These are phyloP conservation scores for Glaucidium brasilianum DNA, from an alignment of 2,113 vertebrate species.

Conservation along the genomic window DNA sequence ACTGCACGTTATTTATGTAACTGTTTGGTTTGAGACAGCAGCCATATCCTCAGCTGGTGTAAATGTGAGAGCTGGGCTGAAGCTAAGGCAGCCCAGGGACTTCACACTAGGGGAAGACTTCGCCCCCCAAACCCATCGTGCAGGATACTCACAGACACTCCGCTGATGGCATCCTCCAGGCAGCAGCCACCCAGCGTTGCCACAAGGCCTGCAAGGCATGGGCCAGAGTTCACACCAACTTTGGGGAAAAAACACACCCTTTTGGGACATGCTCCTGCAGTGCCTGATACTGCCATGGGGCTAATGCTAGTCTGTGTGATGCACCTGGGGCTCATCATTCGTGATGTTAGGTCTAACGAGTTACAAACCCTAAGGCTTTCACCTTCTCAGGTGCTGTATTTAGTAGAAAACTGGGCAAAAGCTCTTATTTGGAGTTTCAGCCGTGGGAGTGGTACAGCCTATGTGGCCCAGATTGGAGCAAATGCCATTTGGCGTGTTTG, in stretches of 20 bases:
- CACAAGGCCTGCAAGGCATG: accelerated
- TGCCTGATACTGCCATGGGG: neutral
- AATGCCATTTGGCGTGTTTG: neutral
- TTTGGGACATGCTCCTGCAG: neutral
- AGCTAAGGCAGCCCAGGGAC: neutral
- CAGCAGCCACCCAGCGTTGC: neutral
- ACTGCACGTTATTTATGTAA: neutral
- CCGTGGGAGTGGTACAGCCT: neutral
- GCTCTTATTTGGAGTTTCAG: neutral
- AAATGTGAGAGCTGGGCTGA: neutral
- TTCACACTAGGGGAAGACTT: neutral
- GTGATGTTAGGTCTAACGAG: neutral
- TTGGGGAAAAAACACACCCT: neutral
- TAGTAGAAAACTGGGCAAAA: neutral
- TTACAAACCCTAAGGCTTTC: neutral
- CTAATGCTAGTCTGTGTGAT: neutral
- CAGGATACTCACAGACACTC: neutral
- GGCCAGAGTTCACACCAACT: neutral
- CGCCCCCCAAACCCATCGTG: neutral
- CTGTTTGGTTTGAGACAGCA: neutral
- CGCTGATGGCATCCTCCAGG: neutral
- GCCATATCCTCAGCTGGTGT: neutral
- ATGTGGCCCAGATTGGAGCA: neutral
- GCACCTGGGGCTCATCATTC: neutral
- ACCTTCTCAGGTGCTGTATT: neutral